Base-by-base conservation (phyloP, 2,888 invertebrate genomes). In the Meloe dianella region DNA sequence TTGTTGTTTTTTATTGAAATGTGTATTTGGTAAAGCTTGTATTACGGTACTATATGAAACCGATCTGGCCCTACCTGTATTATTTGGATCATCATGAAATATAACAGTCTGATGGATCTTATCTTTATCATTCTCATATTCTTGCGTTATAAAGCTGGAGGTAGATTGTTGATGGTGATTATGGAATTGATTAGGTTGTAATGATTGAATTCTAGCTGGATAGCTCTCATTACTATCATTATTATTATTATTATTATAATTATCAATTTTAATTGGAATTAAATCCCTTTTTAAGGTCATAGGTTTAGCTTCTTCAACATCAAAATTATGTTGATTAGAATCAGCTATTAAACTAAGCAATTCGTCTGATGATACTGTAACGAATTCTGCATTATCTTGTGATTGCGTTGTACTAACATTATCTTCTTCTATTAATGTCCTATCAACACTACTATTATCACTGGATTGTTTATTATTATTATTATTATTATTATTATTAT, bases 271-370 rank as follows among this genome's bases (percentile, higher is more conserved):
- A 3, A 61, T 29, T 54, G 73, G 63, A 32, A 65, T 70, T 61
- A 71, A 61, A 32, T 78, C 74, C 17, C 72, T 70, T 76, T 82
- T 81, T 29, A 82, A 84, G 51, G 87, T 87, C 63, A 86, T 84
- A 5, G 88, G 88, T 61, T 86, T 86, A 3, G 83, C 83, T 78
- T 89, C 89, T 74, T 89, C 89, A 4, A 89, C 86, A 62, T 85
- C 86, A 69, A 89, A 86, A 66, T 87, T 87, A 74, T 86, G 88
- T 75, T 87, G 86, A 73, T 87, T 88, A 1, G 86, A 86, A 65
- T 87, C 86, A 38, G 88, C 85, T 35, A 85, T 81, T 62, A 86
- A 81, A 67, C 84, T 85, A n/a, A 82, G 85, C 47, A 83, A 80
- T 61, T 86, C 84, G 72, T 86, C 82, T 0, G 82, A 81, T 41